Evolutionary conservation across 1,140 invertebrate species (phyloP).

Genomic region (Tetramorium alpestre): DNA sequence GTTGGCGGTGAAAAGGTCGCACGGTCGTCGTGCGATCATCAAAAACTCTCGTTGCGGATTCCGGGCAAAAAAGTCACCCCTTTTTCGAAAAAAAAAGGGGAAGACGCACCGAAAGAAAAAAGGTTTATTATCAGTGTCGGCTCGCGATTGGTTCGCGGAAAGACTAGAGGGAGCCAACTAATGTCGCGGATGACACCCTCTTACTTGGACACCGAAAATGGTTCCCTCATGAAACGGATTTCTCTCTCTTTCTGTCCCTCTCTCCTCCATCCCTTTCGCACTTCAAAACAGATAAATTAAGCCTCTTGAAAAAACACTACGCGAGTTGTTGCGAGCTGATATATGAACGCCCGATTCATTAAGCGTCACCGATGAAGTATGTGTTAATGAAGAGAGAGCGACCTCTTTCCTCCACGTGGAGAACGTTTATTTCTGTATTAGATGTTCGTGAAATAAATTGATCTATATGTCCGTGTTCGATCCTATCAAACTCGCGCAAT

Average conservation of each 20-base stretch:
- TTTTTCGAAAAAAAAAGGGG: neutral
- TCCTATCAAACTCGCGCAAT: neutral
- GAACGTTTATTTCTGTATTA: slow-evolving; percentile 48
- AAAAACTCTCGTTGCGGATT: neutral
- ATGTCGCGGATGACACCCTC: slow-evolving; percentile 41
- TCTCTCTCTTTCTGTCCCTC: neutral
- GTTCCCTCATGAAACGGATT: slow-evolving; percentile 22
- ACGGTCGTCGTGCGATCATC: neutral
- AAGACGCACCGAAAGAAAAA: neutral
- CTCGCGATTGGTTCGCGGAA: neutral
- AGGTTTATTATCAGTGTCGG: slow-evolving; percentile 11
- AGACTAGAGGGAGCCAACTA: neutral
- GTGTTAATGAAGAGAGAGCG: slow-evolving; percentile 72
- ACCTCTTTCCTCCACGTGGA: slow-evolving; percentile 26
- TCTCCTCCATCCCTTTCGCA: neutral
- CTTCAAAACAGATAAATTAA: slow-evolving; percentile 66
- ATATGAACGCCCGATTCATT: slow-evolving; percentile 72
- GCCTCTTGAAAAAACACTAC: slow-evolving; percentile 64
- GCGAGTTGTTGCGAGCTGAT: slow-evolving; percentile 62
- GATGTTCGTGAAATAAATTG: neutral
- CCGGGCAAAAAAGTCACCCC: neutral
- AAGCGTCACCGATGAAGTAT: slow-evolving; percentile 67
- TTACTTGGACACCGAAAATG: slow-evolving; percentile 65
- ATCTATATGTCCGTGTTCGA: neutral
- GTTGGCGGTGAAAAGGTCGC: neutral